These are phyloP conservation scores for Tetramorium alpestre DNA, from an alignment of 1,140 invertebrate genomes.

Conservation along the genomic window DNA sequence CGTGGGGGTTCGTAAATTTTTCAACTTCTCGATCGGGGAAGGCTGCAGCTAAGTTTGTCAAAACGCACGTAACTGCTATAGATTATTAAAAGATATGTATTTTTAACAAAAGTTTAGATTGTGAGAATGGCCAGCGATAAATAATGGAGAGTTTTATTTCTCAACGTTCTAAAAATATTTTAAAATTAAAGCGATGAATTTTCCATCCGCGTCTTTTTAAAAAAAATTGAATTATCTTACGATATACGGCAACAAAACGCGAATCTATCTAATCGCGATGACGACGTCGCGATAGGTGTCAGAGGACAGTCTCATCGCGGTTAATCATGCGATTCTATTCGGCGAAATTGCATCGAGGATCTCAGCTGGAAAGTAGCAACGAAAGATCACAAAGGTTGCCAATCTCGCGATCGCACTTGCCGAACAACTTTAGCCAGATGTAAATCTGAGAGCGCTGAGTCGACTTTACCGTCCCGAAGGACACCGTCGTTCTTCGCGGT, in stretches of 20 bases:
- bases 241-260: background rate
- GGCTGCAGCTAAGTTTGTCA: background rate
- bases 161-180: background rate
- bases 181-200: background rate
- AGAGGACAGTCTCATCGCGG: background rate
- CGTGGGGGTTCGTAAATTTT: constrained; percentile 46
- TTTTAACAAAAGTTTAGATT: background rate
- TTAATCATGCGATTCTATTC: background rate
- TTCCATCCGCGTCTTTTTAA: background rate
- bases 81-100: background rate
- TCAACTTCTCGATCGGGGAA: constrained; percentile 35
- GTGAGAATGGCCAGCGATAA: background rate
- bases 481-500: background rate
- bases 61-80: background rate
- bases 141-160: background rate
- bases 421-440: constrained; percentile 33
- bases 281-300: background rate
- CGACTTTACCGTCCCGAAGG: constrained; percentile 28
- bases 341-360: background rate
- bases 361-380: background rate
- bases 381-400: constrained; percentile 1
- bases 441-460: constrained; percentile 51
- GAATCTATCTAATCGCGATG: background rate
- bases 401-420: background rate
- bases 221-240: background rate